Base-by-base conservation (phyloP, 1,140 invertebrate species). In the Saxidomus purpurata region DNA sequence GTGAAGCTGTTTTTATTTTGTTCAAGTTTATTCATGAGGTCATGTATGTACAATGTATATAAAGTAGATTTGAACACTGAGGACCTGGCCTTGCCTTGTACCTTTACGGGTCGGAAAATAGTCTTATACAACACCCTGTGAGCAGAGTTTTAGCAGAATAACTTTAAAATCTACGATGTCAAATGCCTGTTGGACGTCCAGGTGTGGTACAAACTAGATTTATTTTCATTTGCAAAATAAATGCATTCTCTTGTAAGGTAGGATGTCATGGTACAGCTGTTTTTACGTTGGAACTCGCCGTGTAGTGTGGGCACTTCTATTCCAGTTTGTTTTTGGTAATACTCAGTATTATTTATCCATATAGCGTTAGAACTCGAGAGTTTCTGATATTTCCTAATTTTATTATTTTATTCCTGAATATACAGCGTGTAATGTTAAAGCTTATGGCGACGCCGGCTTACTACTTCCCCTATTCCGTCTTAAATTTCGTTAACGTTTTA, bases 151-250 rank as follows among this genome's bases (percentile, higher is more conserved):
- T 1, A 9, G n/a, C 9, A 74, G 22, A 40, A 40, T 4, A 22
- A 25, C 22, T 25, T 17, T 74, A 17, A 6, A 38, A 3, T 31
- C 8, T 8, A 40, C 8, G 17, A 38, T 74, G 69, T 38, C 69
- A 28, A 28, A 63, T 4, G 59, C 59, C 25, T 63, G 1, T 38
- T 40, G 22, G 13, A 34, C 17, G 25, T 40, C 36, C 36, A 74
- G 9, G 36, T 38, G 38, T 9, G 4, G 38, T 74, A 74, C n/a
- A 74, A 47, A n/a, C 1, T 17, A 8, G 69, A 74, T 8, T 74
- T 74, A 74, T 74, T 74, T 6, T 74, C 69, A 6, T 38, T 40
- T 19, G 69, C 69, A 47, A 38, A 74, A 28, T 74, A n/a, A 28
- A 74, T 40, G 36, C 69, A 38, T 74, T 74, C 69, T 40, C 34